A percentile compares a stretch with the other conserved stretches of the same genome.
These are phyloP conservation scores for Ageneiosus marmoratus DNA, from an alignment of 2,113 vertebrate species.

Conservation along the genomic window DNA sequence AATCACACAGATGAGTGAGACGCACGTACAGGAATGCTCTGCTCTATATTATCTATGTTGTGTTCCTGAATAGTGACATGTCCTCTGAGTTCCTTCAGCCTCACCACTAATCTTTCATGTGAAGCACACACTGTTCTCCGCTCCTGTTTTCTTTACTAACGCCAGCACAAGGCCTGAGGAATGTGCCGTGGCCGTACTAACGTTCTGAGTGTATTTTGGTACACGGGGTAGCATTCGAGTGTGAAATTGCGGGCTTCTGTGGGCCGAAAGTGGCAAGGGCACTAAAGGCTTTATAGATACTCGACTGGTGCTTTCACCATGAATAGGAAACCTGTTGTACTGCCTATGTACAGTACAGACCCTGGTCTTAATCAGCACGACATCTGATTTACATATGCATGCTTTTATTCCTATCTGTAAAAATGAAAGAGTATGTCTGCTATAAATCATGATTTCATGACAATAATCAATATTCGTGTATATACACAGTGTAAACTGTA, in stretches of 20 bases:
- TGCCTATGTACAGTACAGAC: conserved; percentile 1
- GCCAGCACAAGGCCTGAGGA: conserved; percentile 2
- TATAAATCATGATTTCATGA: not conserved
- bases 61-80: conserved; percentile 28
- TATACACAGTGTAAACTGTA: not conserved
- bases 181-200: conserved; percentile 13
- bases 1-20: conserved; percentile 2
- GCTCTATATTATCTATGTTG: not conserved
- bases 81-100: not conserved
- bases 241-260: conserved; percentile 53
- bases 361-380: not conserved
- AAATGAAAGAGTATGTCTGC: not conserved
- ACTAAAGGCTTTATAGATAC: conserved; percentile 45
- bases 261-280: conserved; percentile 27
- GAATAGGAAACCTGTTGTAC: conserved; percentile 22
- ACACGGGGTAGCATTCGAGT: conserved; percentile 32
- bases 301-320: conserved; percentile 31
- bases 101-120: conserved; percentile 18
- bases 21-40: not conserved
- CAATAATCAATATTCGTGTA: too few species aligned
- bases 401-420: not conserved
- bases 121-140: conserved; percentile 19
- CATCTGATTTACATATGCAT: not conserved
- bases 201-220: conserved; percentile 43
- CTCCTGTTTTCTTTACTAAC: conserved; percentile 39